Evolutionary conservation across 2,888 invertebrate genomes (phyloP), one percentile per base, ranked within the genome.

Genomic region (Hyalella azteca): DNA sequence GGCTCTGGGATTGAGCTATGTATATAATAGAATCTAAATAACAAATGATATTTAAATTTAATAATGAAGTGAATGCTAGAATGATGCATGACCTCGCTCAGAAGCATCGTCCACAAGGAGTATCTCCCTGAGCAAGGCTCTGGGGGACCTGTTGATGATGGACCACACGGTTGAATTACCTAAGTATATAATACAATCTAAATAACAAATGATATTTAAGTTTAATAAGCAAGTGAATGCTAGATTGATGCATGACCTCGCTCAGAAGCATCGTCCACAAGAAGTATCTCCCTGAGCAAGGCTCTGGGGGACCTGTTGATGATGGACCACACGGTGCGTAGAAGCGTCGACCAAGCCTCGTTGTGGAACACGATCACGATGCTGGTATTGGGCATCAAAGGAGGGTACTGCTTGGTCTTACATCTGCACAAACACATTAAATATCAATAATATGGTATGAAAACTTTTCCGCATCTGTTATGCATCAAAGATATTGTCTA

Each of bases 361-460:
- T 99, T 99, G 90, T 99, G 98, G 90, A 99, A 99, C 78, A 99
- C 98, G 86, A 99, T 97, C 83, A 99, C 96, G 86, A 99, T 95
- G 86, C 96, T 96, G 32, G 98, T 97, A 59, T 94, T 93, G 4
- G 98, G 98, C 86, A 98, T 90, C 85, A 93, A 90, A 73, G 91
- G 90, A 54, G 93, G 92, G 88, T 95, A 94, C 80, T 89, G 90
- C 88, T 85, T 85, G 32, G 59, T 81, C 54, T 81, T 81, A 66
- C 85, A 85, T 73, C 84, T 85, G 83, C 2, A 19, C n/a, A 0
- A 22, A 77, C 39, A 45, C 13, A 19, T 1, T 15, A 15, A 11
- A 45, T 45, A 36, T 22, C 36, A 7, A 39, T 15, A 5, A 2
- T 5, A 5, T 9, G 59, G 59, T 29, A 9, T 15, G 15, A 45